Percentiles rank a stretch among this genome's conserved stretches.
Evolutionary conservation across 2,888 invertebrate genomes (phyloP).

Genomic region (Tipula confusa): DNA sequence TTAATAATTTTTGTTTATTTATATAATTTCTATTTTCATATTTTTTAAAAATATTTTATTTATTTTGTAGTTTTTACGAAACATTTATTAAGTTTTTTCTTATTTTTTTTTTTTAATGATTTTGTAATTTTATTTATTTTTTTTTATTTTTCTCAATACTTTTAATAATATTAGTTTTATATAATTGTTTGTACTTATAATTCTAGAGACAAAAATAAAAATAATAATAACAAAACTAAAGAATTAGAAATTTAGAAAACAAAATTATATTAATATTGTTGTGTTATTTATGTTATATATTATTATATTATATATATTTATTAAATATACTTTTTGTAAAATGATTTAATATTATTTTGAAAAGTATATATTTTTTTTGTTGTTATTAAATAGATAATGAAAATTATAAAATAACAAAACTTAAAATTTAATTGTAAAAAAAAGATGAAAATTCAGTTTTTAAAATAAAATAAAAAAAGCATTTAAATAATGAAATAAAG

Average conservation of each 20-base stretch:
- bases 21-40: neutral
- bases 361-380: neutral
- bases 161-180: neutral
- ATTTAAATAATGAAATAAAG: neutral
- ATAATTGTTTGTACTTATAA: neutral
- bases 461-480: neutral
- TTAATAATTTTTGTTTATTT: neutral
- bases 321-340: neutral
- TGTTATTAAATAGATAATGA: neutral
- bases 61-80: neutral
- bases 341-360: neutral
- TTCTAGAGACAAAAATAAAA: neutral
- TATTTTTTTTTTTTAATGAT: too few relatives aligned
- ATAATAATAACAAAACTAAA: neutral
- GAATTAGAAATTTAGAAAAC: neutral
- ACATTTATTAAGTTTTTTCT: neutral
- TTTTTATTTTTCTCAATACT: neutral
- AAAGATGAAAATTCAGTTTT: neutral
- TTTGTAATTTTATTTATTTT: neutral
- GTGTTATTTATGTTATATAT: neutral
- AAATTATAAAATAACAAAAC: neutral
- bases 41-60: neutral
- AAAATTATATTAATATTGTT: neutral
- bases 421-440: slow-evolving; percentile 5
- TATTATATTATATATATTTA: neutral